Base-by-base conservation (phyloP, 1,140 invertebrate genomes). In the Anastatus disparis region DNA sequence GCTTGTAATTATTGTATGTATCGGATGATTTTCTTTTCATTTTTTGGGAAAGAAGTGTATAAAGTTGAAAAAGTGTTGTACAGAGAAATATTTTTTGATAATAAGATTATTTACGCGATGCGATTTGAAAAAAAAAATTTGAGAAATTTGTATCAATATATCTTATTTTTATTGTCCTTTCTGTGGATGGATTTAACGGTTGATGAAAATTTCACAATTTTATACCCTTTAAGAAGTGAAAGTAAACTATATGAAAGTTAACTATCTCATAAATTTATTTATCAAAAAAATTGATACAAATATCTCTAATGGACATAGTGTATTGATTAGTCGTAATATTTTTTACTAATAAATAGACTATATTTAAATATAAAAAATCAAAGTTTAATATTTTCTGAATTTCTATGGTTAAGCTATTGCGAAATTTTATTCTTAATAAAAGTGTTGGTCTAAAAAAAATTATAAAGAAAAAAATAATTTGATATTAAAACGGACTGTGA, bases 391-490 rank as follows among this genome's bases (percentile, higher is more conserved):
- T 61, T 61, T 61, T 61, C 2, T 26, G 29, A 15, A 1, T 48
- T 27, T 46, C 4, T 63, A 20, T 35, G 48, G 26, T 31, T 63
- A 35, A 44, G 42, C 17, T 26, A 22, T 38, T 48, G 13, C 22
- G 8, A 65, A 65, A 40, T 53, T 53, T 52, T 65, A 65, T 65
- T 40, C 17, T 24, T 44, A 8, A 50, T 22, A 15, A 48, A 29
- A 50, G 20, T 63, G 10, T 3, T 6, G 3, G n/a, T 17, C n/a
- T 17, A 15, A 35, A 31, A 20, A 50, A 50, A 31, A 48, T 15
- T 8, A 31, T 3, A 22, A 4, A 9, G 10, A 48, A 9, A n/a
- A n/a, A 38, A 50, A 3, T 17, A 63, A 8, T 62, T 20, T 31
- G 17, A 46, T 12, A 20, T 15, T 48, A 46, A 31, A 46, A 20